Conservation (phyloP, 2,888 invertebrate species). For the Conistra vaccinii region DNA sequence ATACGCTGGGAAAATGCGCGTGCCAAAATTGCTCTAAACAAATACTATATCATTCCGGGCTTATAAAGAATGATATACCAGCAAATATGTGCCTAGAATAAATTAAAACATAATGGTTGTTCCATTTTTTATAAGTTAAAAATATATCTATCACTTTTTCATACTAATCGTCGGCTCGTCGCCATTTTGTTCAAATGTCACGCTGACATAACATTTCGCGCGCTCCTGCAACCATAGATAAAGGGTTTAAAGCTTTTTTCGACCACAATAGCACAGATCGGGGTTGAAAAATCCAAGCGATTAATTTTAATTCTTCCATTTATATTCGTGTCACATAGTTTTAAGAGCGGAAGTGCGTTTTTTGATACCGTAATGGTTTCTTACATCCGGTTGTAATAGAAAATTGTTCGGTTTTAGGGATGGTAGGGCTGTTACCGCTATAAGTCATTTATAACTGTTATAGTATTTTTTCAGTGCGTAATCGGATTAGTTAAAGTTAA, state of each 20-base stretch:
- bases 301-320: slow-evolving; percentile 82
- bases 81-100: slow-evolving; percentile 48
- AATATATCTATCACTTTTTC: slow-evolving; percentile 29
- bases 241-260: slow-evolving; percentile 75
- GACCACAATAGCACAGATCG: slow-evolving; percentile 66
- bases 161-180: slow-evolving; percentile 67
- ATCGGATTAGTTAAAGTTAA: slow-evolving; percentile 10
- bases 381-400: slow-evolving; percentile 81
- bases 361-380: slow-evolving; percentile 81
- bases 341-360: slow-evolving; percentile 81
- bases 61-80: slow-evolving; percentile 25
- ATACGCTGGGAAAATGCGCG: background rate
- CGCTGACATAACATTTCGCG: slow-evolving; percentile 81
- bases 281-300: slow-evolving; percentile 70
- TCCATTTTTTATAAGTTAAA: background rate
- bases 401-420: slow-evolving; percentile 70
- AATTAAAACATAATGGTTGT: slow-evolving; percentile 29
- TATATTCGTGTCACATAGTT: slow-evolving; percentile 85
- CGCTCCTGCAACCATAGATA: slow-evolving; percentile 82
- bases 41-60: background rate
- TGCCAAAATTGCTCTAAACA: background rate
- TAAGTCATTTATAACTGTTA: slow-evolving; percentile 23
- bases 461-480: slow-evolving; percentile 9
- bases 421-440: slow-evolving; percentile 46
- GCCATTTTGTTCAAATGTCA: slow-evolving; percentile 82